These are phyloP conservation scores for Pachyseris speciosa DNA, from an alignment of 64 coral and sea anemone species.

Conservation along the genomic window DNA sequence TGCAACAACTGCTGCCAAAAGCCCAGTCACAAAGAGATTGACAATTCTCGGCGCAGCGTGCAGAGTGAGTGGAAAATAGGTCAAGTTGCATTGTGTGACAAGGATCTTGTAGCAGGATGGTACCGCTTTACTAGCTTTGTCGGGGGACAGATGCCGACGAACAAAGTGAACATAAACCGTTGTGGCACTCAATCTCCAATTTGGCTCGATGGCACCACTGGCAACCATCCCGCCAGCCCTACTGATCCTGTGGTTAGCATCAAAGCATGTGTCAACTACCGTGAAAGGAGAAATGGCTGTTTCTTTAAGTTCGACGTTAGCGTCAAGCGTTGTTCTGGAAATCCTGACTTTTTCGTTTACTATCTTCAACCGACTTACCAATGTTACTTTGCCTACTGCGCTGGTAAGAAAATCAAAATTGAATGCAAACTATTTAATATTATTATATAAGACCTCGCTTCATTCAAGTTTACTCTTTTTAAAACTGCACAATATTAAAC, in stretches of 20 bases:
- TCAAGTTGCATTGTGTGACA: slow-evolving; percentile 27
- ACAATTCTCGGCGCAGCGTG: slow-evolving; percentile 18
- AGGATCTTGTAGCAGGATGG: slow-evolving; percentile 3
- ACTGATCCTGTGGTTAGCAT: background rate
- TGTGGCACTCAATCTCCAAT: slow-evolving; percentile 26
- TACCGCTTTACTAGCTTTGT: slow-evolving; percentile 48
- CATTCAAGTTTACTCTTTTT: too few relatives aligned
- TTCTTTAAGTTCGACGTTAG: background rate
- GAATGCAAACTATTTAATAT: too few relatives aligned
- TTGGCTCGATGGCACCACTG: background rate
- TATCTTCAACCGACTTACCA: slow-evolving; percentile 4
- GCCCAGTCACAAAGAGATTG: background rate
- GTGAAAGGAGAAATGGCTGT: background rate
- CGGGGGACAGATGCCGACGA: slow-evolving; percentile 25
- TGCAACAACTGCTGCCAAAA: slow-evolving; percentile 4
- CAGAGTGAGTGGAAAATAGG: background rate
- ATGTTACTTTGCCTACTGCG: slow-evolving; percentile 63
- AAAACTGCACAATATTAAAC: too few relatives aligned
- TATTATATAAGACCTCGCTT: too few relatives aligned
- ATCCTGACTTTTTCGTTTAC: slow-evolving; percentile 66
- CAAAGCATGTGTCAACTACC: background rate
- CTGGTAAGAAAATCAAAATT: too few relatives aligned
- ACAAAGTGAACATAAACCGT: background rate
- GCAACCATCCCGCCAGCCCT: background rate
- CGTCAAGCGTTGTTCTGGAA: background rate